phyloP scores from a whole-genome alignment of 1,140 invertebrate species.

The Magallana angulata region DNA sequence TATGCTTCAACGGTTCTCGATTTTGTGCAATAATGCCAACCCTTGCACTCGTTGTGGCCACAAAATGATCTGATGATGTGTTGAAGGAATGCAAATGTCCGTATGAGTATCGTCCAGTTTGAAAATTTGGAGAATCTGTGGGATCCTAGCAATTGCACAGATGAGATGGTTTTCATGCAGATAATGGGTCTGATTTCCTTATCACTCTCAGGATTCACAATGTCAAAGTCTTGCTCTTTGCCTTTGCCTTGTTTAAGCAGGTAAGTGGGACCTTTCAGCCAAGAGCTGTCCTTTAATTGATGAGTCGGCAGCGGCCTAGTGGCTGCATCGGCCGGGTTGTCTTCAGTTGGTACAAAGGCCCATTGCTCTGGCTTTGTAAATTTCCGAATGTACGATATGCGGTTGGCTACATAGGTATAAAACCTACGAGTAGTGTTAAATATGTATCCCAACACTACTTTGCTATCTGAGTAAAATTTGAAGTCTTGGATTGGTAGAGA shows the following conservation, averaged over 20 bases:
- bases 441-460: slow-evolving; percentile 19
- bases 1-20: neutral
- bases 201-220: slow-evolving; percentile 8
- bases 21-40: slow-evolving; percentile 6
- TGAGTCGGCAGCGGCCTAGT: neutral
- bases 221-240: neutral
- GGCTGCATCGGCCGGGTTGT: neutral
- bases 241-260: too few relatives aligned
- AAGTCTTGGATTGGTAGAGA: slow-evolving; percentile 10
- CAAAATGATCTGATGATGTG: neutral
- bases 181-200: neutral
- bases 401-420: slow-evolving; percentile 25
- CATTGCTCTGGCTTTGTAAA: slow-evolving; percentile 2
- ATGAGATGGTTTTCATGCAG: neutral
- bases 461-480: slow-evolving; percentile 23
- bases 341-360: neutral
- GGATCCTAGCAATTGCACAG: neutral
- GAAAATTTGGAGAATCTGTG: neutral
- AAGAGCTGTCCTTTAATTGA: neutral
- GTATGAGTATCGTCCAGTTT: neutral
- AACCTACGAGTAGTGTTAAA: slow-evolving; percentile 7
- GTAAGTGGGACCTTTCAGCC: slow-evolving; percentile 41
- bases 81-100: neutral
- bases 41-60: neutral
- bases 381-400: slow-evolving; percentile 1